Evolutionary conservation across 2,888 invertebrate genomes (phyloP).

Genomic region (Caenorhabditis macrosperma): DNA sequence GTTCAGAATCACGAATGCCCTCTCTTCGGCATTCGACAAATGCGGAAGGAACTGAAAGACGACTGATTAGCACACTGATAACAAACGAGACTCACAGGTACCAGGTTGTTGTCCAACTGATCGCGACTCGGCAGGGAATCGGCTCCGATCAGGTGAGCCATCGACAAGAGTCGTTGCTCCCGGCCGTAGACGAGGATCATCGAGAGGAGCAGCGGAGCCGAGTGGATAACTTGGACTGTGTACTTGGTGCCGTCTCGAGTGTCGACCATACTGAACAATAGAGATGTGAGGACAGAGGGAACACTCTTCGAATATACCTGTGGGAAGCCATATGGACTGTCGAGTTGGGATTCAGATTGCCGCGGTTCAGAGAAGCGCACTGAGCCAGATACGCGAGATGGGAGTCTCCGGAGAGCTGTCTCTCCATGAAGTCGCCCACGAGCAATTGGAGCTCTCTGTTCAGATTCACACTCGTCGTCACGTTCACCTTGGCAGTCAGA

Average conservation of each 20-base stretch:
- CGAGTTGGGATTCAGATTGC: slow-evolving; percentile 71
- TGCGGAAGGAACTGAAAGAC: slow-evolving; percentile 80
- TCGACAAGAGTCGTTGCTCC: slow-evolving; percentile 80
- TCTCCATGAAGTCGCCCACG: slow-evolving; percentile 77
- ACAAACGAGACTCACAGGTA: slow-evolving; percentile 60
- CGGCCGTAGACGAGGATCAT: slow-evolving; percentile 81
- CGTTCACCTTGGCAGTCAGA: slow-evolving; percentile 73
- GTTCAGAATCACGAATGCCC: slow-evolving; percentile 82
- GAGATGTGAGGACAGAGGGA: neutral
- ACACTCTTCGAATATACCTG: slow-evolving; percentile 56
- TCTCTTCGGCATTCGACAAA: slow-evolving; percentile 81
- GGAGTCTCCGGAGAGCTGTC: slow-evolving; percentile 67
- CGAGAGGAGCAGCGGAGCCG: slow-evolving; percentile 82
- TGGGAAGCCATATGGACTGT: slow-evolving; percentile 76
- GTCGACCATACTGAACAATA: slow-evolving; percentile 80
- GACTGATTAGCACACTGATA: too few species aligned
- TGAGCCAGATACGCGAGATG: slow-evolving; percentile 78
- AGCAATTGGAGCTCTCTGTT: slow-evolving; percentile 79
- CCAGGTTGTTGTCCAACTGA: slow-evolving; percentile 79
- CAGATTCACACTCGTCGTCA: slow-evolving; percentile 79
- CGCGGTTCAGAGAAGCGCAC: slow-evolving; percentile 76
- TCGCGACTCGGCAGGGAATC: slow-evolving; percentile 81
- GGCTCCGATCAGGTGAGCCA: slow-evolving; percentile 82
- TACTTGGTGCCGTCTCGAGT: slow-evolving; percentile 81
- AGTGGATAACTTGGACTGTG: slow-evolving; percentile 82